Percentiles rank a stretch among this genome's conserved stretches.
phyloP scores from a whole-genome alignment of 2,113 vertebrate species.

The Ophiodon elongatus region DNA sequence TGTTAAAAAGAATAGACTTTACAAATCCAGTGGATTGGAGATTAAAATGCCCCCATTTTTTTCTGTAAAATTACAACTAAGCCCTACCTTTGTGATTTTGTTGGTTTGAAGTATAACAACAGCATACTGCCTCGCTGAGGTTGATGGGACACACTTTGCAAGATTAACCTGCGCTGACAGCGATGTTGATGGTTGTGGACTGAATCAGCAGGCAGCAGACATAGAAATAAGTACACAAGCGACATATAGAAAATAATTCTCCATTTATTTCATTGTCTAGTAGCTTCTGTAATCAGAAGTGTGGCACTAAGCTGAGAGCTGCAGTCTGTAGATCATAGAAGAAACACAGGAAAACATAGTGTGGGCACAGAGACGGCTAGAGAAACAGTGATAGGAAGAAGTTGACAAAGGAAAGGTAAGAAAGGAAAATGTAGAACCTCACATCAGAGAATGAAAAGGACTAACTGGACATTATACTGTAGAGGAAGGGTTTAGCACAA shows the following conservation, averaged over 20 bases:
- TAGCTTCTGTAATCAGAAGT: constrained; percentile 32
- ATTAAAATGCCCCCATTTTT: neutral
- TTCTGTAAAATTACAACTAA: neutral
- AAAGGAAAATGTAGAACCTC: neutral
- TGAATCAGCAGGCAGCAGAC: neutral
- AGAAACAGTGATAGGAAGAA: neutral
- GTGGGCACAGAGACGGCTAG: neutral
- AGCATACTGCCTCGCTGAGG: constrained; percentile 4
- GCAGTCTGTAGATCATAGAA: constrained; percentile 31
- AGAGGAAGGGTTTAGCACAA: constrained; percentile 5
- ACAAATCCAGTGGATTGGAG: neutral
- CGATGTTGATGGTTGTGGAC: neutral
- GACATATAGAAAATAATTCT: constrained; percentile 56
- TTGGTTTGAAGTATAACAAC: constrained; percentile 1
- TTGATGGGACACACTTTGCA: neutral
- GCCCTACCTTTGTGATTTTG: neutral
- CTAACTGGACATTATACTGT: neutral
- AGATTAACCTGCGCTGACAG: neutral
- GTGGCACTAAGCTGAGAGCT: constrained; percentile 51
- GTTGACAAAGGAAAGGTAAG: neutral
- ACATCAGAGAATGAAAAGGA: neutral
- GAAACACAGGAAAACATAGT: constrained; percentile 21
- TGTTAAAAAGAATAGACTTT: neutral
- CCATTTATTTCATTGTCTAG: constrained; percentile 67
- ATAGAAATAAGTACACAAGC: constrained; percentile 12